These are phyloP conservation scores for Noctua pronuba DNA, from an alignment of 2,888 invertebrate genomes.

Conservation along the genomic window DNA sequence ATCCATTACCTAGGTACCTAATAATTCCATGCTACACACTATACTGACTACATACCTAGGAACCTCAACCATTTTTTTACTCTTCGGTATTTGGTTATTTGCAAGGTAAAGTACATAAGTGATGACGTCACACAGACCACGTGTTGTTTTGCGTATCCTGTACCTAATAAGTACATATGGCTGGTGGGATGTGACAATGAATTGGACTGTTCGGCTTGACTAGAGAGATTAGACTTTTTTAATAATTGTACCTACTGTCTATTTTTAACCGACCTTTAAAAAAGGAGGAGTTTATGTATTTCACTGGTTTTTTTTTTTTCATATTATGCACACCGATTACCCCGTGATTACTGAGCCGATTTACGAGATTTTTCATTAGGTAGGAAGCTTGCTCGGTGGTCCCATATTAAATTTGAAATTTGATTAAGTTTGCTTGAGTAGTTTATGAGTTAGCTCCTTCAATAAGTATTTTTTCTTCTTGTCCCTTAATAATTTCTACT, in stretches of 20 bases:
- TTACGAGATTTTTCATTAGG: too few relatives aligned
- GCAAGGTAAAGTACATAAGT: not conserved
- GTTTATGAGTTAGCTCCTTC: too few relatives aligned
- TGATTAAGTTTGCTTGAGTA: too few relatives aligned
- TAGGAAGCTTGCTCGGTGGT: too few relatives aligned
- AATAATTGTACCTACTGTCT: not conserved
- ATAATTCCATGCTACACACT: not conserved
- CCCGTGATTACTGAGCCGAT: too few relatives aligned
- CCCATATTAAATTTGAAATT: too few relatives aligned
- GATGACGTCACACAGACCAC: slow-evolving; percentile 10
- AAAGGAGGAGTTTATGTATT: too few relatives aligned
- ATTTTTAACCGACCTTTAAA: not conserved
- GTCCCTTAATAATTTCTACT: too few relatives aligned
- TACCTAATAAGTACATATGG: not conserved
- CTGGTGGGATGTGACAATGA: not conserved
- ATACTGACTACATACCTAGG: not conserved
- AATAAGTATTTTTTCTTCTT: too few relatives aligned
- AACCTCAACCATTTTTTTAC: not conserved
- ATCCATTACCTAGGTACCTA: too few relatives aligned
- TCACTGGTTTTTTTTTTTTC: too few relatives aligned
- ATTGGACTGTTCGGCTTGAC: not conserved
- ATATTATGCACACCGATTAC: too few relatives aligned
- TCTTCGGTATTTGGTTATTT: not conserved
- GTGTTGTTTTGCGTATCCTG: not conserved
- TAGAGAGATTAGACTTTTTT: not conserved